Evolutionary conservation across 2,797 vertebrate genomes (phyloP), one percentile per base, ranked within the genome.

Genomic region (Danio aesculapii): DNA sequence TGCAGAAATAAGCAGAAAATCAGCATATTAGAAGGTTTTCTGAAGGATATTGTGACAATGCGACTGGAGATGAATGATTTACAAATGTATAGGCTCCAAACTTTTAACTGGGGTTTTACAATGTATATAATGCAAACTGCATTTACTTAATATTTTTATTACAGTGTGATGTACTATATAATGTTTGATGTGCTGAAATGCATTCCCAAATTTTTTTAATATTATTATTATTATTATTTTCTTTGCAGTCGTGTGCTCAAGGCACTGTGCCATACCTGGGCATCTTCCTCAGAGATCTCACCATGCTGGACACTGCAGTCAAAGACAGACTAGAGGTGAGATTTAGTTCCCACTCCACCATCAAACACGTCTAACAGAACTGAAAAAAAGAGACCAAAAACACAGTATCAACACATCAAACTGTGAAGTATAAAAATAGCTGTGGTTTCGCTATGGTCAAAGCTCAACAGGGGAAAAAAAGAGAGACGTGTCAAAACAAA

Each of bases 231-330:
- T n/a, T n/a, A n/a, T n/a, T 59, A 21, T 77, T 3, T 78, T 17
- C 50, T 1, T 21, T 55, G 59, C 61, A 94, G 91, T 85, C 89
- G 70, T 86, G 64, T 3, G 88, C 89, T 77, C 94, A 96, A 93
- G 97, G 97, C 62, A 96, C 97, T 0, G 96, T 98, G 76, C 97
- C 97, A 0, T 98, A 98, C 90, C 94, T 98, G 77, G 97, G 97
- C 14, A 96, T 97, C 84, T 98, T 98, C 91, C 95, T 97, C 81
- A 96, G 94, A 11, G 97, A 97, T 90, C 93, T 98, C 55, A 97
- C 96, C 82, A 98, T 98, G 97, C 87, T 98, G 91, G 96, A 98
- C 81, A 94, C 96, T 0, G 97, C 97, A 0, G 95, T 97, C 82
- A 96, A 96, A 90, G 95, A 97, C 87, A 90, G 93, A 58, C 90